A percentile compares a stretch with the other conserved stretches of the same genome.
phyloP scores from a whole-genome alignment of 2,113 vertebrate genomes.

The Motacilla alba region DNA sequence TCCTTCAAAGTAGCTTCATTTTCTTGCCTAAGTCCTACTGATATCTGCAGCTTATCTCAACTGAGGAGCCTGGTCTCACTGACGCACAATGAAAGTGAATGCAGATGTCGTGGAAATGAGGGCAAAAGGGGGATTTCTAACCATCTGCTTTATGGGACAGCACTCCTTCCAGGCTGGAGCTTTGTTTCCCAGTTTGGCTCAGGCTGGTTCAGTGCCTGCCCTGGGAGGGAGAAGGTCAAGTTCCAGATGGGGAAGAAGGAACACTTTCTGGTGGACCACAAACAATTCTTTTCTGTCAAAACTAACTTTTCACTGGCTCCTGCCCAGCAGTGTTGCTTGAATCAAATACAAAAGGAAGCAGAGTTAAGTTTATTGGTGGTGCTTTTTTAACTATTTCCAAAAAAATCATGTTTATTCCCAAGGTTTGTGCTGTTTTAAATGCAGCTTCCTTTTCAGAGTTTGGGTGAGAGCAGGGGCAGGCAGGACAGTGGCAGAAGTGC shows the following conservation, averaged over 20 bases:
- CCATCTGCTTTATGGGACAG: not conserved
- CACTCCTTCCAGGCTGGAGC: not conserved
- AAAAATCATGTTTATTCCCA: not conserved
- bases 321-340: not conserved
- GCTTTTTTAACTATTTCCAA: not conserved
- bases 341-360: not conserved
- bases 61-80: not conserved
- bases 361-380: not conserved
- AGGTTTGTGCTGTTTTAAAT: not conserved
- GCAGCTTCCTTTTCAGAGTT: not conserved
- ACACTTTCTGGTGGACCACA: not conserved
- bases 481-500: accelerated
- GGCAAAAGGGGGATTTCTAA: not conserved
- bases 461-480: not conserved
- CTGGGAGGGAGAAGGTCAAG: not conserved
- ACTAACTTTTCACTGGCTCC: not conserved
- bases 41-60: not conserved
- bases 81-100: not conserved
- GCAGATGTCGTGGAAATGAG: not conserved
- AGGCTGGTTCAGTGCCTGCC: not conserved
- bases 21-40: not conserved
- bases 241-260: not conserved
- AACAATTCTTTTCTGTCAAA: not conserved
- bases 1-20: not conserved
- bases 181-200: not conserved